Percentiles rank a stretch among this genome's conserved stretches.
Evolutionary conservation across 2,888 invertebrate species (phyloP).

Genomic region (Tinea semifulvella): DNA sequence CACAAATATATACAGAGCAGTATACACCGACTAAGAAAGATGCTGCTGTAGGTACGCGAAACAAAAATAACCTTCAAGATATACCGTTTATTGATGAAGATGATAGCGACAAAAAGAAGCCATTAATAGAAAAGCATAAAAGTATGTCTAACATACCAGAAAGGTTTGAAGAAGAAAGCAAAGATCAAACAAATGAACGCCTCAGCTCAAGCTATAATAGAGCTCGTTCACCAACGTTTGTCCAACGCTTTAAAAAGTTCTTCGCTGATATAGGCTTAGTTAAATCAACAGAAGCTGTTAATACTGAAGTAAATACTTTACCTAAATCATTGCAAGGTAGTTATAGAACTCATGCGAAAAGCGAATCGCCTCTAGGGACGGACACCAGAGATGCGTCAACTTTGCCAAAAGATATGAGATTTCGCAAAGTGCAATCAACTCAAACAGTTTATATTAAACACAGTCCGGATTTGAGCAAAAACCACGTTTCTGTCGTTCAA

Average conservation of each 20-base stretch:
- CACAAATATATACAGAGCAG: conserved; percentile 23
- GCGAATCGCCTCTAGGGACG: conserved; percentile 27
- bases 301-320: conserved; percentile 29
- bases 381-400: conserved; percentile 42
- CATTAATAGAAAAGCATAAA: conserved; percentile 48
- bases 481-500: conserved; percentile 48
- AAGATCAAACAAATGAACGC: conserved; percentile 41
- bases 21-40: conserved; percentile 38
- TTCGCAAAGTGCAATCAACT: conserved; percentile 48
- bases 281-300: conserved; percentile 28
- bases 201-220: conserved; percentile 47
- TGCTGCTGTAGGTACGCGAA: conserved; percentile 54
- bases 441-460: conserved; percentile 52
- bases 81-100: conserved; percentile 59
- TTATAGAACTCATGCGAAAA: conserved; percentile 25
- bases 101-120: conserved; percentile 33
- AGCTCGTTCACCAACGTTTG: conserved; percentile 54
- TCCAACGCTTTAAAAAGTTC: conserved; percentile 57
- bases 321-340: conserved; percentile 49
- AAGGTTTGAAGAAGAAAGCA: conserved; percentile 41
- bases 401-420: conserved; percentile 56
- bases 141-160: conserved; percentile 58
- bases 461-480: conserved; percentile 35
- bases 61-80: conserved; percentile 56
- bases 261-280: conserved; percentile 52